phyloP scores from a whole-genome alignment of 2,797 vertebrate genomes.

The Mormyrus hasselquistii region DNA sequence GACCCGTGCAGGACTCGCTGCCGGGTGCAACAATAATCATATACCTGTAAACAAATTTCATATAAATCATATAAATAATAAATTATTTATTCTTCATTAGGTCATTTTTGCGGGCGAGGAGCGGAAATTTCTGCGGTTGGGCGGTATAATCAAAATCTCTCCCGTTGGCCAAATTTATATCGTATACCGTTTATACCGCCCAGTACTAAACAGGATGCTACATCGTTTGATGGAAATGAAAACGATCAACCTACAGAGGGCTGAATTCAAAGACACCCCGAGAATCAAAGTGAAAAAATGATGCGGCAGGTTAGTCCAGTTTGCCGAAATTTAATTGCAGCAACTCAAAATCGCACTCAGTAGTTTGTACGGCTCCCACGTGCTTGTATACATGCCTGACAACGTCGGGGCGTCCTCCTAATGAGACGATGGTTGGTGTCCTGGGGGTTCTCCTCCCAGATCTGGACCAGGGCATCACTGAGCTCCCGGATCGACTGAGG shows the following conservation, averaged over 20 bases:
- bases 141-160: too few relatives aligned
- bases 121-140: too few relatives aligned
- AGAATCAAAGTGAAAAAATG: not conserved
- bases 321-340: not conserved
- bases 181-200: too few relatives aligned
- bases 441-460: not conserved
- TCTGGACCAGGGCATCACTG: not conserved
- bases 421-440: not conserved
- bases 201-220: not conserved
- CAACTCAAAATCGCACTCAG: not conserved
- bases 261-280: not conserved
- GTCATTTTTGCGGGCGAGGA: too few relatives aligned
- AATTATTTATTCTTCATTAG: too few relatives aligned
- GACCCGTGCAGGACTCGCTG: too few relatives aligned
- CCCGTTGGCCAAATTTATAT: too few relatives aligned
- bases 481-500: not conserved
- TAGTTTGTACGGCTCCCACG: not conserved
- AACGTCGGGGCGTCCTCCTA: not conserved
- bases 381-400: not conserved
- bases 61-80: too few relatives aligned
- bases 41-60: too few relatives aligned
- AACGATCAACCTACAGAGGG: not conserved
- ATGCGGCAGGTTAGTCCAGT: not conserved
- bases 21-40: too few relatives aligned
- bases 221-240: not conserved